Percentiles rank a stretch among this genome's conserved stretches.
These are phyloP conservation scores for Neolamprologus ventralis DNA, from an alignment of 2,113 vertebrate genomes.

Conservation along the genomic window DNA sequence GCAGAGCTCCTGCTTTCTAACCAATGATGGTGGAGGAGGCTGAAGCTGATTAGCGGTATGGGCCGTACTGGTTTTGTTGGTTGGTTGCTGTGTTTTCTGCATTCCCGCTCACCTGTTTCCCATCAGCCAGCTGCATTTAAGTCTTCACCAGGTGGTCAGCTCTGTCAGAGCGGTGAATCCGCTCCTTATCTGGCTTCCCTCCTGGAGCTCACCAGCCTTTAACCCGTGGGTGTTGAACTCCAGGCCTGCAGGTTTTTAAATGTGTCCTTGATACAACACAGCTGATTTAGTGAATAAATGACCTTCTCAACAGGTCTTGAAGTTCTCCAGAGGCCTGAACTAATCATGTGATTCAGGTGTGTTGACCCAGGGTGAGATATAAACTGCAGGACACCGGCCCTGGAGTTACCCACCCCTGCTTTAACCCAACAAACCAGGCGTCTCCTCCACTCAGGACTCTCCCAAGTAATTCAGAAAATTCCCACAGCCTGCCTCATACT, in stretches of 20 bases:
- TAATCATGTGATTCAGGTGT: not conserved
- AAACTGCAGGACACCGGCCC: not conserved
- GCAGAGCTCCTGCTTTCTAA: not conserved
- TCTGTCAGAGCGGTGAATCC: not conserved
- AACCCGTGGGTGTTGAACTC: not conserved
- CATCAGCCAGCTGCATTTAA: not conserved
- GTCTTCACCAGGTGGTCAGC: not conserved
- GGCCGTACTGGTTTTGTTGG: not conserved
- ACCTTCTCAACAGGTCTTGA: not conserved
- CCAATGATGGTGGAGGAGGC: not conserved
- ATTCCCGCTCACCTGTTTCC: not conserved
- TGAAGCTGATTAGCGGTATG: not conserved
- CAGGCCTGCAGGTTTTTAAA: not conserved
- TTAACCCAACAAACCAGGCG: not conserved
- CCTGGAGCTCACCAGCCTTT: not conserved
- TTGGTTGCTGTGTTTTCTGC: not conserved
- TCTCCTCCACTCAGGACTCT: not conserved
- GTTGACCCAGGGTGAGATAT: not conserved
- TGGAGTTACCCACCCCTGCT: not conserved
- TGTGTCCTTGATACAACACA: not conserved
- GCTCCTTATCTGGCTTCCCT: not conserved
- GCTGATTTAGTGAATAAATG: not conserved
- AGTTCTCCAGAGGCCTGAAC: not conserved
- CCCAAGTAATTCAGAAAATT: not conserved
- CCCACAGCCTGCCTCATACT: not conserved